Percentiles rank a stretch among this genome's conserved stretches.
Conservation (phyloP, 2,113 vertebrate species). For the Gobiocypris rarus region DNA sequence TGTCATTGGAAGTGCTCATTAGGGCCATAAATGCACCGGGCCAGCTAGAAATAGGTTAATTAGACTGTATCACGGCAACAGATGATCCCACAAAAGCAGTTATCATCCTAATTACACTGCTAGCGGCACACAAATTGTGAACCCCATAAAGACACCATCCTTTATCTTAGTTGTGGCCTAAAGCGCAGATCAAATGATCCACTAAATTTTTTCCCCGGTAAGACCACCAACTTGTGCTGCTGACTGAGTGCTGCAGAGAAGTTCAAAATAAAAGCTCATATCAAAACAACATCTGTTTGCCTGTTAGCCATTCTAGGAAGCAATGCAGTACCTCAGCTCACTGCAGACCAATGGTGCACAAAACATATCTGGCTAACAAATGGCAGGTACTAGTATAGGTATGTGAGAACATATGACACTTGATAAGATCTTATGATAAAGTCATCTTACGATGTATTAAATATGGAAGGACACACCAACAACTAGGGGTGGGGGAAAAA, state of each 20-base stretch:
- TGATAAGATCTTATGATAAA: not conserved
- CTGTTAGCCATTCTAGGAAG: not conserved
- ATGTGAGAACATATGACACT: no score
- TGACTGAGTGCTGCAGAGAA: not conserved
- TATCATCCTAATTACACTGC: slow-evolving; percentile 72
- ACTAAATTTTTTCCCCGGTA: not conserved
- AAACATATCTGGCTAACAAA: not conserved
- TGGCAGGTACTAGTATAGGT: not conserved
- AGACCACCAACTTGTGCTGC: slow-evolving; percentile 3
- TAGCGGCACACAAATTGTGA: slow-evolving; percentile 62
- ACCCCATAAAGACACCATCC: slow-evolving; percentile 59
- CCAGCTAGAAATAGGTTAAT: slow-evolving; percentile 76
- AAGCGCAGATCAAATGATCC: slow-evolving; percentile 33
- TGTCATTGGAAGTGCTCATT: slow-evolving; percentile 67
- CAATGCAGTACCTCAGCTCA: not conserved
- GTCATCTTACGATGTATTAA: not conserved
- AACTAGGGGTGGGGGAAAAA: not conserved
- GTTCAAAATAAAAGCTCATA: not conserved
- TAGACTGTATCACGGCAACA: slow-evolving; percentile 72
- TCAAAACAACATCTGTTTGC: not conserved
- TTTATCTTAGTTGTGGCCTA: slow-evolving; percentile 45
- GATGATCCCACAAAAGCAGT: slow-evolving; percentile 70
- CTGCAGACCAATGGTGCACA: not conserved
- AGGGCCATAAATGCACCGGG: slow-evolving; percentile 66
- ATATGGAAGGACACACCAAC: not conserved